A percentile compares a stretch with the other conserved stretches of the same genome.
Evolutionary conservation across 1,140 invertebrate species (phyloP).

Genomic region (Uloborus diversus): DNA sequence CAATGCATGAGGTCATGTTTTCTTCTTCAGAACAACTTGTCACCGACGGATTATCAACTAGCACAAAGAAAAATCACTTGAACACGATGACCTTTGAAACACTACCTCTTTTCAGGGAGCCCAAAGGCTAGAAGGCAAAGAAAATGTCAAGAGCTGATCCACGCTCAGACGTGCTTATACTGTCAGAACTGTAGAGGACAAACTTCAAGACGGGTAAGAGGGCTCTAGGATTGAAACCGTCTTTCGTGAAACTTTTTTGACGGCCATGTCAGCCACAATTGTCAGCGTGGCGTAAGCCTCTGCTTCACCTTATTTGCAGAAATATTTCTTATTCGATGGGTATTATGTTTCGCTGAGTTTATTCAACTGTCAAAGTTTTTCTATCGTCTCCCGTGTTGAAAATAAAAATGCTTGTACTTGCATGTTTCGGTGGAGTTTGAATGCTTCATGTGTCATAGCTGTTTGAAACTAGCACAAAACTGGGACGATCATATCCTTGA

Average conservation of each 20-base stretch:
- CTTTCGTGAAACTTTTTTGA: slow-evolving; percentile 44
- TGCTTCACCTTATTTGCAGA: slow-evolving; percentile 37
- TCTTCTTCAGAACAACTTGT: no score
- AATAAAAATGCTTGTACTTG: slow-evolving; percentile 9
- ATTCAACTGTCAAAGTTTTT: slow-evolving; percentile 11
- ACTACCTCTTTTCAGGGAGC: not conserved
- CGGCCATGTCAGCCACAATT: slow-evolving; percentile 47
- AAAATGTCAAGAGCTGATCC: slow-evolving; percentile 9
- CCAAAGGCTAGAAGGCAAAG: not conserved
- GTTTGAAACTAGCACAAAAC: no score
- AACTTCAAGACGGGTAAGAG: slow-evolving; percentile 33
- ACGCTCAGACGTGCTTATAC: slow-evolving; percentile 17
- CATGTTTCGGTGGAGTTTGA: no score
- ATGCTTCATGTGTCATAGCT: no score
- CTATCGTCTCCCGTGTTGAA: not conserved
- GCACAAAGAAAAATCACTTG: no score
- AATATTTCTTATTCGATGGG: slow-evolving; percentile 42
- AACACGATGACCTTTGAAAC: not conserved
- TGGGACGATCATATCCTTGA: no score
- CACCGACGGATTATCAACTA: no score
- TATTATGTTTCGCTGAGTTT: slow-evolving; percentile 40
- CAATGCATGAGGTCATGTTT: no score
- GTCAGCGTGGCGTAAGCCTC: slow-evolving; percentile 38
- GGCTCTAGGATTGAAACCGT: slow-evolving; percentile 28
- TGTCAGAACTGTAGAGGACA: slow-evolving; percentile 1